phyloP scores from a whole-genome alignment of 2,888 invertebrate genomes.

The Pyrochroa serraticornis region DNA sequence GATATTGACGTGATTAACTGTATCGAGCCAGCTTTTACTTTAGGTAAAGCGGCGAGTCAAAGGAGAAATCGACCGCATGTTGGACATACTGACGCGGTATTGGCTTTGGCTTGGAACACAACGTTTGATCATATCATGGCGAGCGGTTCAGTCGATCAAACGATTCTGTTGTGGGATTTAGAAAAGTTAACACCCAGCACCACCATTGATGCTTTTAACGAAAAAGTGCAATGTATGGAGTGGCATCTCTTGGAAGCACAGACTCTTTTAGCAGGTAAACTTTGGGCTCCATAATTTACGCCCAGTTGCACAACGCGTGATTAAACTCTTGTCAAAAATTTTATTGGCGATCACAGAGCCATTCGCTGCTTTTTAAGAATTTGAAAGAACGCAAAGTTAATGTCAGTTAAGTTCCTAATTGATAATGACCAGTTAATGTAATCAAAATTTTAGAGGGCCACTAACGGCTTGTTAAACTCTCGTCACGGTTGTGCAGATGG shows the following conservation, averaged over 20 bases:
- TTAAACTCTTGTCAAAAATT: no score
- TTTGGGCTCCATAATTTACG: no score
- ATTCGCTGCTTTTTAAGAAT: no score
- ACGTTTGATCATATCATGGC: constrained; percentile 83
- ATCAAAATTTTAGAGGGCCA: no score
- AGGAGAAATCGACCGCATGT: constrained; percentile 71
- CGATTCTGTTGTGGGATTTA: constrained; percentile 91
- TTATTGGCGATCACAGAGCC: no score
- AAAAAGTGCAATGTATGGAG: constrained; percentile 82
- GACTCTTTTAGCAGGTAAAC: constrained; percentile 68
- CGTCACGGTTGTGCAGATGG: background rate
- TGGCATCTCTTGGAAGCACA: constrained; percentile 88
- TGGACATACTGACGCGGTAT: constrained; percentile 90
- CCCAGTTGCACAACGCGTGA: no score
- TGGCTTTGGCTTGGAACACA: constrained; percentile 90
- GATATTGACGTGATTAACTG: constrained; percentile 93
- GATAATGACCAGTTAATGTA: no score
- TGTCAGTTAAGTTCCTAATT: no score
- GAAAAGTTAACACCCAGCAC: constrained; percentile 79
- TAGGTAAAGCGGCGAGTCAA: constrained; percentile 76
- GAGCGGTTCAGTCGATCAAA: constrained; percentile 90
- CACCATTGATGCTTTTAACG: constrained; percentile 73
- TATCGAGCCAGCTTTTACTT: constrained; percentile 83
- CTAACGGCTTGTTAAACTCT: no score
- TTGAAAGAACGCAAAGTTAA: no score